phyloP scores from a whole-genome alignment of 2,113 vertebrate species.

The Diadophis punctatus region DNA sequence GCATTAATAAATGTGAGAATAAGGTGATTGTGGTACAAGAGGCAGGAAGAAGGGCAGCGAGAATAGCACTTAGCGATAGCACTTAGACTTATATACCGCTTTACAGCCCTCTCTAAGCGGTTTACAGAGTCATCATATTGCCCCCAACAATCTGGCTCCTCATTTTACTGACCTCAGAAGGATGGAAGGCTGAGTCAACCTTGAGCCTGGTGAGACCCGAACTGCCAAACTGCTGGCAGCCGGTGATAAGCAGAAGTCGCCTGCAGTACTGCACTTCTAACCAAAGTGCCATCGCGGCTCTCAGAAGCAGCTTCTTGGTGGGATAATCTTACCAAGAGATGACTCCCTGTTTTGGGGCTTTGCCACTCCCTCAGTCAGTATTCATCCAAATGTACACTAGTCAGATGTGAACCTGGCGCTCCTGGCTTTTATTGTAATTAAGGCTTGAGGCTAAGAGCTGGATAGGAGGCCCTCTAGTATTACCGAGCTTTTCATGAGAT shows the following conservation, averaged over 20 bases:
- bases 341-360: not conserved
- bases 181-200: no score
- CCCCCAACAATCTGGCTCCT: no score
- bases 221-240: no score
- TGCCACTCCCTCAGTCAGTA: not conserved
- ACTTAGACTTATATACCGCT: no score
- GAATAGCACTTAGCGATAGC: not conserved
- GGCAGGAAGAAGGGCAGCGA: not conserved
- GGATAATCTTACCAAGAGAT: not conserved
- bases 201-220: no score
- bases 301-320: not conserved
- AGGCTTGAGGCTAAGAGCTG: not conserved
- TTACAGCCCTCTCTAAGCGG: no score
- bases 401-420: not conserved
- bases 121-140: no score
- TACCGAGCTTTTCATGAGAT: slow-evolving; percentile 20
- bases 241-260: no score
- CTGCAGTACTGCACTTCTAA: no score
- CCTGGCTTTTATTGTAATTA: slow-evolving; percentile 32
- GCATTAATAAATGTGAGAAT: slow-evolving; percentile 2
- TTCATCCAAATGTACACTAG: not conserved
- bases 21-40: not conserved
- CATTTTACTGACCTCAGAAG: no score
- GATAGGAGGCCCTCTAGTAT: not conserved
- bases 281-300: no score